Base-by-base conservation (phyloP, 2,888 invertebrate genomes). In the Galeruca laticollis region DNA sequence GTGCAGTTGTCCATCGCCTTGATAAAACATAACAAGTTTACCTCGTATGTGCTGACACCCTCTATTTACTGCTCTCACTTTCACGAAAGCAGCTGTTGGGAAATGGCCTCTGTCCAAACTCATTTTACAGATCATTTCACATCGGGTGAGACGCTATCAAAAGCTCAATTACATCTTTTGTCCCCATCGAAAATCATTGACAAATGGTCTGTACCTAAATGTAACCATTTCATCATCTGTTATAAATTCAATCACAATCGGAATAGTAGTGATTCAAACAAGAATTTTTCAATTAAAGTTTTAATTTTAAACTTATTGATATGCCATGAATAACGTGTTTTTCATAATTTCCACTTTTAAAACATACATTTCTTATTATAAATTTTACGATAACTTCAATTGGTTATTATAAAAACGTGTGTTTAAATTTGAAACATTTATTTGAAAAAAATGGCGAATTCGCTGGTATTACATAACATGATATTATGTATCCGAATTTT, bases 91-190 rank as follows among this genome's bases (percentile, higher is more conserved):
- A 67, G 61, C 82, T 83, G 83, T 79, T 74, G 76, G 76, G 79
- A 82, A 83, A 84, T 83, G 83, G 82, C 80, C 81, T 79, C 70
- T 83, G 81, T 83, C 82, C 82, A 82, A 83, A 81, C 80, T 79
- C 79, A 82, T 83, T 83, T 82, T 78, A 82, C 80, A 78, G 79
- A 80, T 81, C 80, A 79, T 78, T 78, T 77, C 80, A 77, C 80
- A 74, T 78, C 79, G 79, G 78, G 79, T 79, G 78, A 77, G 77
- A 52, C 54, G 57, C 52, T 61, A 69, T 66, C 62, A 66, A 60
- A 60, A 59, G 56, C 59, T 51, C 59, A 70, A 70, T 68, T 70
- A 68, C 61, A 62, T 40, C 5, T 61, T 56, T 49, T 49, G 37
- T 18, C 35, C 59, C 40, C 37, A 35, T n/a, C 13, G 31, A 60